Conservation (phyloP, 2,888 invertebrate species). For the Blastobasis lacticolella region DNA sequence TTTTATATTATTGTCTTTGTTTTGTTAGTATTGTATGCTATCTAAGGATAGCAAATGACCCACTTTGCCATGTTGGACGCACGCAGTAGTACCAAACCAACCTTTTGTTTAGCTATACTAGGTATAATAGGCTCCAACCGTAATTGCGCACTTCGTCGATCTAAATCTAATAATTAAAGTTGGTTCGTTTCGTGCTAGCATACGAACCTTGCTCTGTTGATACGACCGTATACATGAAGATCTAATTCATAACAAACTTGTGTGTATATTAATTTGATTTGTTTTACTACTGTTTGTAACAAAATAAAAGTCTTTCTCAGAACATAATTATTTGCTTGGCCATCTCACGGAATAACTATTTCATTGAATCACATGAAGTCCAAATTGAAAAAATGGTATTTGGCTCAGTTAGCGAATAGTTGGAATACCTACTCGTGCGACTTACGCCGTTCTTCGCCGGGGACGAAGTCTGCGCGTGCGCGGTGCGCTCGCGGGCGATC, state of each 20-base stretch:
- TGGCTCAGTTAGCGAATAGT: conserved; percentile 57
- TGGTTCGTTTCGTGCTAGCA: no score
- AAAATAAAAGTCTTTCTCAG: neutral
- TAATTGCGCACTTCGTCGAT: no score
- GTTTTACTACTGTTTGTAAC: neutral
- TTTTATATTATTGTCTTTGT: conserved; percentile 9
- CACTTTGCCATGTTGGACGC: conserved; percentile 25
- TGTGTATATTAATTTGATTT: neutral
- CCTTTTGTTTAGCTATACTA: conserved; percentile 10
- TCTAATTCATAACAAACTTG: neutral
- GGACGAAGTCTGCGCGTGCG: conserved; percentile 53
- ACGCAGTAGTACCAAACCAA: neutral
- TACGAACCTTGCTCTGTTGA: no score
- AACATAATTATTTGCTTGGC: neutral
- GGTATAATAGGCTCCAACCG: no score
- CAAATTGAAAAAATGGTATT: conserved; percentile 40
- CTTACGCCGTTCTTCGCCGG: conserved; percentile 38
- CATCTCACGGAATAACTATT: conserved; percentile 49
- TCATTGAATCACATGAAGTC: conserved; percentile 51
- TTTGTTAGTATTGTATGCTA: conserved; percentile 22
- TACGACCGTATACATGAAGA: no score
- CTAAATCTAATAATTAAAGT: no score
- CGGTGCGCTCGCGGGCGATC: conserved; percentile 42
- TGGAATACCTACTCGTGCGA: conserved; percentile 38
- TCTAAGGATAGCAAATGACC: conserved; percentile 28